These are phyloP conservation scores for Marasmarcha lunaedactyla DNA, from an alignment of 2,888 invertebrate species.

Conservation along the genomic window DNA sequence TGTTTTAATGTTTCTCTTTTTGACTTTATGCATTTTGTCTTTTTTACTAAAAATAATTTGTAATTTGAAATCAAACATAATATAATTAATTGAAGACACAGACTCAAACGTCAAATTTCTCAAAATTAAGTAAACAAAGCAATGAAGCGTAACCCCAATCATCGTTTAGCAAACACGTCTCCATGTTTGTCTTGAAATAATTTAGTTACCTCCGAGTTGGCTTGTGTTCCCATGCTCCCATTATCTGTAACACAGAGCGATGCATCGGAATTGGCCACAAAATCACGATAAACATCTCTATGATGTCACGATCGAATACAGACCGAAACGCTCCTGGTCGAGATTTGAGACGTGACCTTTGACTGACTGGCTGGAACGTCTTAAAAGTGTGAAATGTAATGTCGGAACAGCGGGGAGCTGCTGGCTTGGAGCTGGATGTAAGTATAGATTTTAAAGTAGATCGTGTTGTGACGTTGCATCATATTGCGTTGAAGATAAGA, in stretches of 20 bases:
- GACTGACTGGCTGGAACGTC: constrained; percentile 30
- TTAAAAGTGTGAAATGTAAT: constrained; percentile 61
- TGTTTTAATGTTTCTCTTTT: too few species aligned
- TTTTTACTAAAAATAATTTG: too few species aligned
- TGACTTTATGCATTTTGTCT: too few species aligned
- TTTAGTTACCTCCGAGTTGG: constrained; percentile 43
- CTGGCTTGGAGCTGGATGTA: constrained; percentile 26
- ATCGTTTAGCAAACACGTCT: constrained; percentile 38
- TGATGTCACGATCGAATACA: constrained; percentile 66
- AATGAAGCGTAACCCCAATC: constrained; percentile 35
- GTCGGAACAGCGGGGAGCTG: constrained; percentile 60
- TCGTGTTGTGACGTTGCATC: too few species aligned
- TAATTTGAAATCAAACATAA: too few species aligned
- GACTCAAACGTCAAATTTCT: constrained; percentile 1
- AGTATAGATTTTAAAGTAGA: too few species aligned
- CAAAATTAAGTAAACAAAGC: constrained; percentile 32
- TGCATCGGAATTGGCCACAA: constrained; percentile 63
- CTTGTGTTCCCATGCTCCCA: constrained; percentile 62
- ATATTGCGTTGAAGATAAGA: too few species aligned
- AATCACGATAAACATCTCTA: constrained; percentile 66
- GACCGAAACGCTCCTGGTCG: constrained; percentile 57
- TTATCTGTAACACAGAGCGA: constrained; percentile 48
- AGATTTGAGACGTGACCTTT: constrained; percentile 63
- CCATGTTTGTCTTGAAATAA: constrained; percentile 59
- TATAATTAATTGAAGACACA: neutral